phyloP scores from a whole-genome alignment of 1,140 invertebrate species.

The Sycobia sp. region DNA sequence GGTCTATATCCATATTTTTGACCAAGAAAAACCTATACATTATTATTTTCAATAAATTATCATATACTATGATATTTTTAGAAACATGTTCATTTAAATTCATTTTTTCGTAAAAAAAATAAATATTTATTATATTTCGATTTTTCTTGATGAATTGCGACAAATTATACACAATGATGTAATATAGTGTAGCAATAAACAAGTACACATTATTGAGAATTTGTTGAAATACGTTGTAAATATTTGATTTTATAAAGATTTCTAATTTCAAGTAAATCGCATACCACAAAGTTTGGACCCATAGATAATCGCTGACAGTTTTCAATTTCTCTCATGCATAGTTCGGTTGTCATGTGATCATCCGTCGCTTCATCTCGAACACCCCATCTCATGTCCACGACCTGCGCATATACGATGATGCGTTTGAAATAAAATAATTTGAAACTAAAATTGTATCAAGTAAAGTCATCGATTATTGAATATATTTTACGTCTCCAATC shows the following conservation, averaged over 20 bases:
- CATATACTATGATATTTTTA: no score
- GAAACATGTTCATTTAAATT: no score
- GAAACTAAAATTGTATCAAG: no score
- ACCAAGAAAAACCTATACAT: conserved; percentile 83
- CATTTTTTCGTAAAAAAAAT: not conserved
- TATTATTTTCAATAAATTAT: not conserved
- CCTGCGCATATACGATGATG: no score
- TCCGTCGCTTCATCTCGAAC: conserved; percentile 95
- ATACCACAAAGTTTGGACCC: conserved; percentile 96
- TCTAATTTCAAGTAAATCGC: conserved; percentile 20
- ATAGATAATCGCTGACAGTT: conserved; percentile 97
- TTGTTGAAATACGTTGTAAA: no score
- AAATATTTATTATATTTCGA: not conserved
- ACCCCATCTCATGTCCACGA: conserved; percentile 99
- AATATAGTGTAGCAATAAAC: no score
- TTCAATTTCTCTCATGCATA: conserved; percentile 97
- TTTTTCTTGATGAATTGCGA: no score
- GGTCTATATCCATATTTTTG: conserved; percentile 98
- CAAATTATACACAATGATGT: no score
- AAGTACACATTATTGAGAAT: no score
- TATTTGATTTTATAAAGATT: no score
- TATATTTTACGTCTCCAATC: no score
- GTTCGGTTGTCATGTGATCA: conserved; percentile 98
- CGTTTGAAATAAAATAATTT: not conserved
- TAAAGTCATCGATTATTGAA: no score